Base-by-base conservation (phyloP, 2,113 vertebrate species). In the Tetrao urogallus region DNA sequence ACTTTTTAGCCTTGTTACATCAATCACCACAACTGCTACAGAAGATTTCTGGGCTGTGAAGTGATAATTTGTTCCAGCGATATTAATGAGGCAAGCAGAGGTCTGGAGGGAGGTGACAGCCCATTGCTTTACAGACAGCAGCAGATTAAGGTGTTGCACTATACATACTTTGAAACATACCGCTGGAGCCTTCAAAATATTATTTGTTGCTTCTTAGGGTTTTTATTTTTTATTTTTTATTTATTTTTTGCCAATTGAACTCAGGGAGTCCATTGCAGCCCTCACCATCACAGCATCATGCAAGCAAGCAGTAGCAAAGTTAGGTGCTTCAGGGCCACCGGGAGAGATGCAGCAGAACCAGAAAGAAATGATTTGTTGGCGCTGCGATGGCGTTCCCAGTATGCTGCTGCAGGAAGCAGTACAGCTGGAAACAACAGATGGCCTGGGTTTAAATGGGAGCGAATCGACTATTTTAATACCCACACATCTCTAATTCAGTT, bases 1-100 rank as follows among this genome's bases (percentile, higher is more conserved):
- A 97, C 96, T 97, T 98, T 98, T 97, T 97, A 98, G 97, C 97
- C 98, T 98, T 98, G 97, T 98, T 98, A 98, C 97, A 98, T 98
- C 98, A 98, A 98, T 98, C 98, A 98, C 96, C 47, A 50, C 96
- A 97, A 97, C 96, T 92, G 97, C 97, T 97, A 97, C 88, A 97
- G 95, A 98, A 97, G 97, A 96, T 97, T 97, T 97, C 97, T 97
- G 97, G 97, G 95, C 97, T 98, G 97, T 98, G 97, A 98, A 98
- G 97, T 98, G 97, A 98, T 98, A 97, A 98, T 98, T 98, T 97
- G 97, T 98, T 98, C 97, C 97, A 95, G 97, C 42, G 79, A 93
- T 97, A 97, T 98, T 98, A 98, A 98, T 98, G 98, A 98, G 97
- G 97, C 97, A 97, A 97, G 96, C 94, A 94, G 92, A 97, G 94